Evolutionary conservation across 2,888 invertebrate genomes (phyloP).

Genomic region (Agrochola circellaris): DNA sequence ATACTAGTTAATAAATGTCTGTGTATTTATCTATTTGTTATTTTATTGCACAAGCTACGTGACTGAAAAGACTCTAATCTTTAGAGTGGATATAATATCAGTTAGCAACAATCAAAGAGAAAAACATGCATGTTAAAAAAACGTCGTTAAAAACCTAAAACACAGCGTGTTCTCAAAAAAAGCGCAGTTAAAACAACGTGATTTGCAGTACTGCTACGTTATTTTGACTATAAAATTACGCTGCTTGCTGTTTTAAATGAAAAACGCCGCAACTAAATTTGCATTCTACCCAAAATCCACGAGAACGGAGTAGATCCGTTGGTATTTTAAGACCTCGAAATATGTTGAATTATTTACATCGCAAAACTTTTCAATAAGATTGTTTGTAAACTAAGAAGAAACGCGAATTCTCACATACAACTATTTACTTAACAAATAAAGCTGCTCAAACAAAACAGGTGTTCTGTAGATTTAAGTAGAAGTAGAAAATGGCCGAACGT

Average conservation of each 20-base stretch:
- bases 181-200: slow-evolving; percentile 8
- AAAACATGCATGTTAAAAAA: not conserved
- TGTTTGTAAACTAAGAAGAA: slow-evolving; percentile 20
- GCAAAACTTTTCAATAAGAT: slow-evolving; percentile 28
- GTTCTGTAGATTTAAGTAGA: slow-evolving; percentile 24
- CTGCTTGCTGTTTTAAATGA: slow-evolving; percentile 27
- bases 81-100: not conserved
- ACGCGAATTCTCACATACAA: not conserved
- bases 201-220: slow-evolving; percentile 22
- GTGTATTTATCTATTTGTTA: not conserved
- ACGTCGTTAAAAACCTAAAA: not conserved
- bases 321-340: slow-evolving; percentile 21
- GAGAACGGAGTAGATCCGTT: not conserved
- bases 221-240: slow-evolving; percentile 38
- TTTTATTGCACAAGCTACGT: not conserved
- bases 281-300: slow-evolving; percentile 29
- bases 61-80: not conserved
- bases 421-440: slow-evolving; percentile 30
- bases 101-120: not conserved
- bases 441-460: slow-evolving; percentile 21
- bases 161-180: slow-evolving; percentile 10
- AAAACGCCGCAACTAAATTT: slow-evolving; percentile 33
- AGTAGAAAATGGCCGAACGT: slow-evolving; percentile 50
- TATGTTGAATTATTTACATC: slow-evolving; percentile 3
- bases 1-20: not conserved